phyloP scores from a whole-genome alignment of 2,113 vertebrate species.

The Malurus elegans region DNA sequence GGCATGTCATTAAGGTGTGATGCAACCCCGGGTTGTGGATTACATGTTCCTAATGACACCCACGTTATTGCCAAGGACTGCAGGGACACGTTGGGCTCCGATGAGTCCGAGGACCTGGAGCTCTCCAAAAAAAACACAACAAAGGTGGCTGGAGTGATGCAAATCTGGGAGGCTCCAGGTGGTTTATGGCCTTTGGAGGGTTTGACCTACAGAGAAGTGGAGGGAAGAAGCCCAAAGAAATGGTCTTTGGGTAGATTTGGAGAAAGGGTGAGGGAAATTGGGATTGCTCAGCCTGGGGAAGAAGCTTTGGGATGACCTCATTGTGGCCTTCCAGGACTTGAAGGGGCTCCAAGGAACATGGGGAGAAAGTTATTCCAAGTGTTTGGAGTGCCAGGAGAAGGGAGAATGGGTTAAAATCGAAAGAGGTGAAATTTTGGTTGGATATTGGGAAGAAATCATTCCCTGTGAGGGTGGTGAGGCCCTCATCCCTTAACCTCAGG shows the following conservation, averaged over 20 bases:
- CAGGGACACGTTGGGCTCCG: neutral
- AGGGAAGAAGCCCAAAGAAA: neutral
- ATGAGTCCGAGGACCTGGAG: neutral
- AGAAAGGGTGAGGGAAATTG: neutral
- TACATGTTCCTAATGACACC: neutral
- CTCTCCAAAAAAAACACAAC: neutral
- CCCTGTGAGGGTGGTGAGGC: neutral
- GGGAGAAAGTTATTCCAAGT: rapidly evolving
- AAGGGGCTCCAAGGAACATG: rapidly evolving
- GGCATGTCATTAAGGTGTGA: constrained; percentile 4
- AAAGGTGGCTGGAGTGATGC: neutral
- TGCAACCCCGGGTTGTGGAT: neutral
- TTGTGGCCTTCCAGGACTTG: neutral
- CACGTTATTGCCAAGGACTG: neutral
- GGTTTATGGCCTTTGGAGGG: neutral
- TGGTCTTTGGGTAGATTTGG: neutral
- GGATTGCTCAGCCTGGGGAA: neutral
- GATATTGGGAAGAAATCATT: rapidly evolving
- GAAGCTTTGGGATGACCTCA: neutral
- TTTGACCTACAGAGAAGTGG: neutral
- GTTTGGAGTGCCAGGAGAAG: neutral
- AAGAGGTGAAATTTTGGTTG: neutral
- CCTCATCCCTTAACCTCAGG: rapidly evolving
- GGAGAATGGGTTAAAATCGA: rapidly evolving
- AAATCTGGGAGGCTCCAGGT: neutral